Evolutionary conservation across 2,888 invertebrate genomes (phyloP), one percentile per base, ranked within the genome.

Genomic region (Syrista parreyssii): DNA sequence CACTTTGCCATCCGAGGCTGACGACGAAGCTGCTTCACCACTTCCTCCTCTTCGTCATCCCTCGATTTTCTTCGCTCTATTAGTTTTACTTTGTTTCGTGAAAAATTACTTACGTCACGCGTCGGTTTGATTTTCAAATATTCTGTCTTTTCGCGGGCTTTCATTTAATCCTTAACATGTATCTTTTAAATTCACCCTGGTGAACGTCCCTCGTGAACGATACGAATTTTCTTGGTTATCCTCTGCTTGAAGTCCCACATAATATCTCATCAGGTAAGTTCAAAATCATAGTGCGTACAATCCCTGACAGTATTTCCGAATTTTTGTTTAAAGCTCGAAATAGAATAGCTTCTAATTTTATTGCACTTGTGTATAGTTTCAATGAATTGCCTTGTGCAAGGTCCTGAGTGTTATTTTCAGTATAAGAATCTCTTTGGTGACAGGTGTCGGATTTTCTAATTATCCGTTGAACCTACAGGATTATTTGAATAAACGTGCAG

Each of bases 1-100:
- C 88, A 89, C 89, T 88, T 87, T 89, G 87, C 84, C 80, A 82
- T 86, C 86, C 87, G 85, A 87, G 86, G 84, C 86, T 85, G 86
- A 83, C 86, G 84, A 86, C 86, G 84, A 86, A 86, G 80, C 83
- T 85, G 82, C 87, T 84, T 79, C 75, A 77, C 9, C 55, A 23
- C 71, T 33, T 31, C 33, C 23, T 32, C 12, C 6, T 30, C 32
- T n/a, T 69, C 32, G 71, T 71, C 32, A 33, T 31, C 33, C 71
- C 71, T 71, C 32, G 71, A 31, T 15, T 32, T 15, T 71, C 71
- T 15, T 71, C 71, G 71, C 11, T 15, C 23, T 32, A 71, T 31
- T 32, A 23, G 31, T 33, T 71, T 9, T 31, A 12, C 33, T 12
- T 31, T 0, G 12, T 32, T 12, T 31, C 0, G 15, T 33, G 12